phyloP scores from a whole-genome alignment of 92 coral and sea anemone genomes.

The Meandrina meandrites region DNA sequence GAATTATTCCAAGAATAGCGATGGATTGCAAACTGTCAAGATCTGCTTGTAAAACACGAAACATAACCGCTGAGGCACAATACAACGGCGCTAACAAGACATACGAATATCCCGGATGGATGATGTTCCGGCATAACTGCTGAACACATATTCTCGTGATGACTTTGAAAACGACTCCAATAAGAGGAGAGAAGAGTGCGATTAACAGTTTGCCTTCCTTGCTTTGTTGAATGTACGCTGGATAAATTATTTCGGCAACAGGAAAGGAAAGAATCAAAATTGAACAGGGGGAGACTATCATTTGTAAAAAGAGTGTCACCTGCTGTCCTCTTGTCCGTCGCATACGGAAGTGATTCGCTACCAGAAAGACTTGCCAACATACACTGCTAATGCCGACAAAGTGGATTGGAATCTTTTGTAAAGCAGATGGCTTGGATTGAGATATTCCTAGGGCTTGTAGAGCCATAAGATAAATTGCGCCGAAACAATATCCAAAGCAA shows the following conservation, averaged over 20 bases:
- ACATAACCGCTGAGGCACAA: neutral
- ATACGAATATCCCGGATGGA: neutral
- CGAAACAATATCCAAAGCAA: neutral
- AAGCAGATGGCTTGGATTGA: neutral
- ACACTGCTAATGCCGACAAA: neutral
- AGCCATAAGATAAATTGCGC: neutral
- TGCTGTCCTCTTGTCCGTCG: too few species aligned
- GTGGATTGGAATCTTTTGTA: neutral
- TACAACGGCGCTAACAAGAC: neutral
- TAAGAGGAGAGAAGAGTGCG: too few species aligned
- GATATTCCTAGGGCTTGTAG: neutral
- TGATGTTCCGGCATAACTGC: too few species aligned
- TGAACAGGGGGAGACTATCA: too few species aligned
- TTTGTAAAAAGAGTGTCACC: too few species aligned
- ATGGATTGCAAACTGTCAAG: conserved; percentile 5
- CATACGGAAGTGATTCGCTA: too few species aligned
- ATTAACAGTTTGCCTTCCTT: too few species aligned
- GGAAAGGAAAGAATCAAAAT: too few species aligned
- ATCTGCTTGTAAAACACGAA: neutral
- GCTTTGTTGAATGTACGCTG: too few species aligned
- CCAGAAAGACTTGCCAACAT: neutral
- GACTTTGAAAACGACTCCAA: too few species aligned
- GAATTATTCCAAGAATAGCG: neutral
- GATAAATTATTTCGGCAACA: too few species aligned
- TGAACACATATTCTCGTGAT: too few species aligned